Evolutionary conservation across 2,113 vertebrate species (phyloP), one percentile per base, ranked within the genome.

Genomic region (Tragelaphus strepsiceros): DNA sequence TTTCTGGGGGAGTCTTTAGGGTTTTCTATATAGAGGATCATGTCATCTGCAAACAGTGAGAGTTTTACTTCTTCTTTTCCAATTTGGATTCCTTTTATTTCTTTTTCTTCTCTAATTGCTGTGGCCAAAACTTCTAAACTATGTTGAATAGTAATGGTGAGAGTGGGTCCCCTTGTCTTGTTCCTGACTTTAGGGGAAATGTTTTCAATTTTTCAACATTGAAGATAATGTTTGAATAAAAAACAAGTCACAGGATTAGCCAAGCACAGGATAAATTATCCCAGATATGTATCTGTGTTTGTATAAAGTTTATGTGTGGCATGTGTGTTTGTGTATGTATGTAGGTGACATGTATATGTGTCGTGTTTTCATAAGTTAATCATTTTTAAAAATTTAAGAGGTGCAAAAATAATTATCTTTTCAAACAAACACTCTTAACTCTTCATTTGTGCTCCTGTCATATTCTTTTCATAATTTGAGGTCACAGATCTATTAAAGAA

Each of bases 381-480:
- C 26, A 81, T 49, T 86, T 61, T 77, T 90, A 64, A 94, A 32
- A 74, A 88, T 32, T 64, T 82, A 77, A 78, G 26, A 91, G 77
- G 83, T 82, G n/a, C 22, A 82, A 93, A 62, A 39, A 74, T 32
- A 11, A 11, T 3, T 22, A 24, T 78, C 14, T 58, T 49, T 94
- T 93, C 54, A 81, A 71, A 67, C 2, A 77, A 9, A 16, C 1
- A 4, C 7, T 91, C 80, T 43, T 46, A 11, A 62, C 46, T 88
- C 30, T 92, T 61, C 64, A 51, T 54, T n/a, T 85, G 30, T 82
- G 28, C 1, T 30, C 4, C 12, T 81, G 24, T 88, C 12, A 82
- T 67, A 32, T 39, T 90, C 16, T 39, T 83, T 28, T 35, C 64
- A 10, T 24, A 53, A 6, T 35, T 58, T 10, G 14, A 28, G 3